phyloP scores from a whole-genome alignment of 2,797 vertebrate genomes.

The Centropyge bicolor region DNA sequence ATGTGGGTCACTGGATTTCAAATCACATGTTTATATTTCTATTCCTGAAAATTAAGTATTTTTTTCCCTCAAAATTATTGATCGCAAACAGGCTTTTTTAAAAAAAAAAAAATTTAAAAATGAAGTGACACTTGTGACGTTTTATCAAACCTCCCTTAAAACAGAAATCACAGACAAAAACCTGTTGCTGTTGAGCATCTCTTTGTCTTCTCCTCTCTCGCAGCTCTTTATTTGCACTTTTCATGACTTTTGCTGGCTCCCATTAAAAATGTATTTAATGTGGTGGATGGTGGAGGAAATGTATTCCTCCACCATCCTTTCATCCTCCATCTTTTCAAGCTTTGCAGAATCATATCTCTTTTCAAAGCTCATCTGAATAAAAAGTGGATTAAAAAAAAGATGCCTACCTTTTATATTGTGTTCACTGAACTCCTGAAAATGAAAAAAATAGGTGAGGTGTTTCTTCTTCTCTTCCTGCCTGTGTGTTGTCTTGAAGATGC shows the following conservation, averaged over 20 bases:
- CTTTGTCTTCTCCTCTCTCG: neutral
- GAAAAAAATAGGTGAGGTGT: neutral
- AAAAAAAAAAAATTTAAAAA: too few species aligned
- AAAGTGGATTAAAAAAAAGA: constrained; percentile 22
- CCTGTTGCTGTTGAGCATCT: neutral
- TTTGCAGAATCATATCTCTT: constrained; percentile 8
- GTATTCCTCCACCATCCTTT: constrained; percentile 36
- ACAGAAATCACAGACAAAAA: neutral
- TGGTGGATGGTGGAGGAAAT: too few species aligned
- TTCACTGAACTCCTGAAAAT: constrained; percentile 25
- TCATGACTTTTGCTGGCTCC: neutral
- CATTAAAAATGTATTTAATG: constrained; percentile 30
- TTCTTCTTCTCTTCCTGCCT: neutral
- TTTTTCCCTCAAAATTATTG: neutral
- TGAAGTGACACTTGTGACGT: neutral
- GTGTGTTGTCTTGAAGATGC: constrained; percentile 23
- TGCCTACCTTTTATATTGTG: constrained; percentile 64
- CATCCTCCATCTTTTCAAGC: constrained; percentile 29
- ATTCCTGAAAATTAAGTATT: neutral
- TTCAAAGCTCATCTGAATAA: neutral
- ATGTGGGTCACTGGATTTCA: constrained; percentile 31
- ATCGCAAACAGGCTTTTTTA: neutral
- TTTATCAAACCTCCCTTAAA: neutral
- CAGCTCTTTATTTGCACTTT: constrained; percentile 18
- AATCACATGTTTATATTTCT: neutral